phyloP scores from a whole-genome alignment of 2,888 invertebrate genomes.

The Prenolepis imparis region DNA sequence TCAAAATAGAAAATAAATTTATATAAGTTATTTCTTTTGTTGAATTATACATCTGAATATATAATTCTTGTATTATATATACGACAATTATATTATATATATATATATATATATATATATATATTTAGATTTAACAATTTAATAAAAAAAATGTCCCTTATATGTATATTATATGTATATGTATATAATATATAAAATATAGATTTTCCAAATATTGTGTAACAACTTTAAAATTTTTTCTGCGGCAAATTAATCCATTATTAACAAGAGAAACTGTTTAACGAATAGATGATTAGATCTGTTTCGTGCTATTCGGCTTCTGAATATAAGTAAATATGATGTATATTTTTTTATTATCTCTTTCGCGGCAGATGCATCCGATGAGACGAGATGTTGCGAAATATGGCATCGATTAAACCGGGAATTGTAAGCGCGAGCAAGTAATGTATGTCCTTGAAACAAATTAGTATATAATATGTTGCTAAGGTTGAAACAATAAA shows the following conservation, averaged over 20 bases:
- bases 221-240: neutral
- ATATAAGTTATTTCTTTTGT: too few species aligned
- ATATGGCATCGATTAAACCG: constrained; percentile 32
- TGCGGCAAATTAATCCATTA: neutral
- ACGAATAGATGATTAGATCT: neutral
- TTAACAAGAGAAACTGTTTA: neutral
- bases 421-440: constrained; percentile 28
- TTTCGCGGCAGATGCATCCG: neutral
- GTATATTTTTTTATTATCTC: neutral
- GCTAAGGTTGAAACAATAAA: constrained; percentile 36
- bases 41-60: too few species aligned
- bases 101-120: too few species aligned
- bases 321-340: constrained; percentile 3
- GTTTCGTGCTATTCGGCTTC: neutral
- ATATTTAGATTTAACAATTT: neutral
- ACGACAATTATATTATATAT: too few species aligned
- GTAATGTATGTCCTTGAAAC: constrained; percentile 34
- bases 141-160: too few species aligned
- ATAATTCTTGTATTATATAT: too few species aligned
- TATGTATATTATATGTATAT: too few species aligned
- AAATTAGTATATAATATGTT: constrained; percentile 43
- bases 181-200: neutral
- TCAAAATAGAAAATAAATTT: too few species aligned
- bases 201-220: neutral
- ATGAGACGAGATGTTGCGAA: constrained; percentile 26